A percentile compares a stretch with the other conserved stretches of the same genome.
These are phyloP conservation scores for Gavialis gangeticus DNA, from an alignment of 2,113 vertebrate species.

Conservation along the genomic window DNA sequence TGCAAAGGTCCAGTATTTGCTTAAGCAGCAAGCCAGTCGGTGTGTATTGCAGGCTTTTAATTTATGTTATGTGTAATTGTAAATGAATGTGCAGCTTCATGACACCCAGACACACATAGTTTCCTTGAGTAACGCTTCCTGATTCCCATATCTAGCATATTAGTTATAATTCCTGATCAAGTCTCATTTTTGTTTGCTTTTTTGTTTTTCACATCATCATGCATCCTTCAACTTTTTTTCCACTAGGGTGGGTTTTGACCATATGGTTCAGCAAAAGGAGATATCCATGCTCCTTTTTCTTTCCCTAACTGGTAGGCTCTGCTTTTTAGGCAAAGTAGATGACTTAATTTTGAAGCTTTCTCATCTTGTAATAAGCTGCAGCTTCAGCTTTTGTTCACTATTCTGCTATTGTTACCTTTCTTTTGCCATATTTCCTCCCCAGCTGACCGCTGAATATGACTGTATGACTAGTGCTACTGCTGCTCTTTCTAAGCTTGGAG, in stretches of 20 bases:
- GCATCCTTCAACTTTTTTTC: neutral
- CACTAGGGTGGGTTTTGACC: neutral
- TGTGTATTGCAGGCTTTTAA: fast-evolving
- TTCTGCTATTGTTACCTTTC: conserved; percentile 14
- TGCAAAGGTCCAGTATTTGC: neutral
- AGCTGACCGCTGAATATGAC: neutral
- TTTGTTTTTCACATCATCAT: neutral
- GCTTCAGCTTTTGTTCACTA: conserved; percentile 15
- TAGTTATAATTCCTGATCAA: neutral
- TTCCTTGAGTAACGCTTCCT: neutral
- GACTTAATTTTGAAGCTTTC: conserved; percentile 39
- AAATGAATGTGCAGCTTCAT: neutral
- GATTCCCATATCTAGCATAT: neutral
- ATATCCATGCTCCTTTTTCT: neutral
- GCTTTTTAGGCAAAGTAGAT: neutral
- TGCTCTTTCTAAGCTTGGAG: neutral
- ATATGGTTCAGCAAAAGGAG: neutral
- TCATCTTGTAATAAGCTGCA: conserved; percentile 34
- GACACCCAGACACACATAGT: neutral
- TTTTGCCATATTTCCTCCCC: neutral
- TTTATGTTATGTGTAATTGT: neutral
- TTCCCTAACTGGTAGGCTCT: conserved; percentile 29
- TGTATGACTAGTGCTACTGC: neutral
- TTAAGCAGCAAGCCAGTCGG: neutral
- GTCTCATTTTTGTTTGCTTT: neutral